phyloP scores from a whole-genome alignment of 1,140 invertebrate genomes.

The Notospermus geniculatus region DNA sequence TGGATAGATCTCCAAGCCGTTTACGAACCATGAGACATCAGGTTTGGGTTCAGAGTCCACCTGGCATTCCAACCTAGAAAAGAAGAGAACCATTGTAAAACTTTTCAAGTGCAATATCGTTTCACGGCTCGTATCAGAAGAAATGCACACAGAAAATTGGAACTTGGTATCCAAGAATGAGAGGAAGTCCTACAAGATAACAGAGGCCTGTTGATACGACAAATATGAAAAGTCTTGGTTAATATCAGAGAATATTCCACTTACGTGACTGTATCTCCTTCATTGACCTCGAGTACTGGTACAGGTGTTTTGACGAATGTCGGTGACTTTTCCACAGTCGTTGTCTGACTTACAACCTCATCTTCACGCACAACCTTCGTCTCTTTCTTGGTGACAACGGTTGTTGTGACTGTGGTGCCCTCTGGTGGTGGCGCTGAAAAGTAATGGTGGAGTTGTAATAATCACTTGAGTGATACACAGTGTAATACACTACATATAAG shows the following conservation, averaged over 20 bases:
- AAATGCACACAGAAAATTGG: not conserved
- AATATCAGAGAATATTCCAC: constrained; percentile 5
- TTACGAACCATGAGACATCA: constrained; percentile 33
- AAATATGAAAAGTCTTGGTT: no score
- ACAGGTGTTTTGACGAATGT: constrained; percentile 41
- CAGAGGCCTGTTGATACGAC: no score
- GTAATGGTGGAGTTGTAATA: not conserved
- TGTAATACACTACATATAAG: no score
- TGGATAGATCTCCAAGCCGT: constrained; percentile 21
- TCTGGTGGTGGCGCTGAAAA: constrained; percentile 8
- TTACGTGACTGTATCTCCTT: constrained; percentile 49
- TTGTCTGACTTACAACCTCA: constrained; percentile 31
- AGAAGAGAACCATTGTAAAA: constrained; percentile 9
- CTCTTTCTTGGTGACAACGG: constrained; percentile 25
- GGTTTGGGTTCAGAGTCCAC: constrained; percentile 44
- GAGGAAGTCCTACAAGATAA: no score
- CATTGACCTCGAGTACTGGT: constrained; percentile 34
- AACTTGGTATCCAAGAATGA: not conserved
- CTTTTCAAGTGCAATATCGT: constrained; percentile 15
- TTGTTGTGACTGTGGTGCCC: constrained; percentile 25
- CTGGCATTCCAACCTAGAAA: constrained; percentile 48
- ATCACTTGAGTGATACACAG: no score
- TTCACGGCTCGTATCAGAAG: no score
- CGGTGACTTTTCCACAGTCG: constrained; percentile 42
- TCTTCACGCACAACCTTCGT: constrained; percentile 28